Percentiles rank a stretch among this genome's conserved stretches.
Conservation (phyloP, 2,797 vertebrate genomes). For the Poeciliopsis infans region DNA sequence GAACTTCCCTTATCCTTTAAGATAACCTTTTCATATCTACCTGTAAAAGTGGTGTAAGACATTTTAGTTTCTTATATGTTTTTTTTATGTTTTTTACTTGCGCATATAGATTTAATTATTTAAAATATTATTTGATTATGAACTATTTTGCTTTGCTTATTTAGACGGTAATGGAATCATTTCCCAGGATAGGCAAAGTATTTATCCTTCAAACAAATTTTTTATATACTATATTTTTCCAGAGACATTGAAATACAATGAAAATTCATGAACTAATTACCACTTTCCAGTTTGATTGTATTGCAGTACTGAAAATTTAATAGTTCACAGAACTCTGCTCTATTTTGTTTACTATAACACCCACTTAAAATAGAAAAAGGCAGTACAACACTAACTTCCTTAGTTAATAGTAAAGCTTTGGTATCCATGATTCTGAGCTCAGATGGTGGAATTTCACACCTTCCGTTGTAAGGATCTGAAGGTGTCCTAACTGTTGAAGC, state of each 20-base stretch:
- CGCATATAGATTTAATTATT: not conserved
- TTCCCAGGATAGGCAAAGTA: not conserved
- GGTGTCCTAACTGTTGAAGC: not conserved
- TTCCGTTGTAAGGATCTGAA: not conserved
- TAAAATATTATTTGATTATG: not conserved
- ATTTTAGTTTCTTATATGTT: not conserved
- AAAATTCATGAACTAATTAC: not conserved
- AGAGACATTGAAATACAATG: not conserved
- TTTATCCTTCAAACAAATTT: not conserved
- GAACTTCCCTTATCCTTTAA: too few relatives aligned
- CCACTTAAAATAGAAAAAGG: not conserved
- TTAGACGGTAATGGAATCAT: not conserved
- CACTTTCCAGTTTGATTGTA: not conserved
- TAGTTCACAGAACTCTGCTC: not conserved
- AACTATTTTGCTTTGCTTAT: not conserved
- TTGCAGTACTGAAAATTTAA: not conserved
- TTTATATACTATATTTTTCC: not conserved
- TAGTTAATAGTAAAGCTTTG: not conserved
- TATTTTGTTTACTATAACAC: not conserved
- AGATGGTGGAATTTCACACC: not conserved
- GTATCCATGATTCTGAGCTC: not conserved
- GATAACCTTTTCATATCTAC: too few relatives aligned
- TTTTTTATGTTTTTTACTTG: not conserved
- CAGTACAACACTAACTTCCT: not conserved
- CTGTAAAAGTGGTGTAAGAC: too few relatives aligned